Evolutionary conservation across 2,797 vertebrate species (phyloP).

Genomic region (Hoplostethus mediterraneus): DNA sequence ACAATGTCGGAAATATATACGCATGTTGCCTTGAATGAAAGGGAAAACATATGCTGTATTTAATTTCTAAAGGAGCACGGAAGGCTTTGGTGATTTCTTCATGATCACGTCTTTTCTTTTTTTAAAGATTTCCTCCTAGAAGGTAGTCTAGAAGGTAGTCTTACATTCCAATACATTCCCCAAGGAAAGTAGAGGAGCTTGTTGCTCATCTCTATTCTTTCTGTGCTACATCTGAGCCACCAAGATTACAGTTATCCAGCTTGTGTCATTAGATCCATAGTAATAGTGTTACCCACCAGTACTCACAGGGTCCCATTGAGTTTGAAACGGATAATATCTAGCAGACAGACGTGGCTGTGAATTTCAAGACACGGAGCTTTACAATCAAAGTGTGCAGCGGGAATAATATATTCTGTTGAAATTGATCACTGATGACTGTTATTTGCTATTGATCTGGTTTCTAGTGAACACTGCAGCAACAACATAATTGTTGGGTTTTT

Average conservation of each 20-base stretch:
- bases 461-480: no score
- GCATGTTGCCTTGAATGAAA: constrained; percentile 15
- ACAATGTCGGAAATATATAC: constrained; percentile 22
- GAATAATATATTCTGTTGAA: not conserved
- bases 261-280: not conserved
- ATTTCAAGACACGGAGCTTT: not conserved
- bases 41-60: constrained; percentile 1
- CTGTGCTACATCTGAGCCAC: not conserved
- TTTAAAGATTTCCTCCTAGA: constrained; percentile 20
- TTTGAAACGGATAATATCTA: constrained; percentile 3
- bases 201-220: not conserved
- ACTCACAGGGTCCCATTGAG: not conserved
- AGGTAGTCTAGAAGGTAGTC: constrained; percentile 8
- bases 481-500: no score
- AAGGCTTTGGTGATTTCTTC: constrained; percentile 16
- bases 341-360: constrained; percentile 2
- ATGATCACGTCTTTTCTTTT: constrained; percentile 36
- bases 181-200: not conserved
- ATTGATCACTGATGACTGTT: not conserved
- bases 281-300: not conserved
- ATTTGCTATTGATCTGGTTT: not conserved
- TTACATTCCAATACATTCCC: not conserved
- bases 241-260: not conserved
- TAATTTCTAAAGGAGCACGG: constrained; percentile 6
- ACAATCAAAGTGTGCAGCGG: not conserved